Percentiles rank a stretch among this genome's conserved stretches.
phyloP scores from a whole-genome alignment of 2,888 invertebrate species.

The Drosophila prolongata region DNA sequence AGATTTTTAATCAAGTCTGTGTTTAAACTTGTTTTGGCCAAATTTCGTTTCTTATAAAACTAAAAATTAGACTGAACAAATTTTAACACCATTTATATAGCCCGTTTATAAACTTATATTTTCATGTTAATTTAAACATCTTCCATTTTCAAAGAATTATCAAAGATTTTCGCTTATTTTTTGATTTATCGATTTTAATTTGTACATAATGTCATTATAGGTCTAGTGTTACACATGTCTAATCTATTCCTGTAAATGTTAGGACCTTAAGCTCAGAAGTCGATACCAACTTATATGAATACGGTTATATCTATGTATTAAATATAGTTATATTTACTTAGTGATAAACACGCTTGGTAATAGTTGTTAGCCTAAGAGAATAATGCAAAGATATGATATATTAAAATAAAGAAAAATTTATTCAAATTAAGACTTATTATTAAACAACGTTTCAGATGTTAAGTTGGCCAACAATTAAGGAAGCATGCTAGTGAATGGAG shows the following conservation, averaged over 20 bases:
- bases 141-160: slow-evolving; percentile 13
- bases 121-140: neutral
- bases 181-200: slow-evolving; percentile 21
- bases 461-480: neutral
- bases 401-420: slow-evolving; percentile 53
- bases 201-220: slow-evolving; percentile 55
- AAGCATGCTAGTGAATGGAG: too few species aligned
- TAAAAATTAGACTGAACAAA: slow-evolving; percentile 30
- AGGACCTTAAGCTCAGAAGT: slow-evolving; percentile 42
- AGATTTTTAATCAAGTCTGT: too few species aligned
- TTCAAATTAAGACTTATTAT: neutral
- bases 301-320: slow-evolving; percentile 11
- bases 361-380: slow-evolving; percentile 38
- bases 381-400: slow-evolving; percentile 25
- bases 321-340: slow-evolving; percentile 29
- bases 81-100: slow-evolving; percentile 2
- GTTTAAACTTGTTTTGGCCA: neutral
- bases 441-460: neutral
- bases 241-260: slow-evolving; percentile 53
- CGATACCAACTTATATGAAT: slow-evolving; percentile 32
- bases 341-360: slow-evolving; percentile 42
- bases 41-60: neutral
- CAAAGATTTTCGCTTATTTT: slow-evolving; percentile 10
- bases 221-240: slow-evolving; percentile 28
- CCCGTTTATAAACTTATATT: slow-evolving; percentile 1